Conservation (phyloP, 1,140 invertebrate species). For the Ladona fulva region DNA sequence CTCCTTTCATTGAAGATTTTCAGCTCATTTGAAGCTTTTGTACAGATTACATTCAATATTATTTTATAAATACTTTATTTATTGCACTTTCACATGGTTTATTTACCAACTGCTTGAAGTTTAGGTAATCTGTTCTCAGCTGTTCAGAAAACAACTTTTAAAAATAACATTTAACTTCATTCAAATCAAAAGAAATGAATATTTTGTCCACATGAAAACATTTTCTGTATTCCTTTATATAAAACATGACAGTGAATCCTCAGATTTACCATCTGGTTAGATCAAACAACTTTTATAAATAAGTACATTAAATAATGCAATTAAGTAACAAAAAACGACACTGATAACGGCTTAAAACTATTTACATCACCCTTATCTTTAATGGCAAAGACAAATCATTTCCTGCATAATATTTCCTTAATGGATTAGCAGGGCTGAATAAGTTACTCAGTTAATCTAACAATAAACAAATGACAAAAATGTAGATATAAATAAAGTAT, state of each 20-base stretch:
- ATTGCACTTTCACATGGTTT: background rate
- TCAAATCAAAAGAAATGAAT: background rate
- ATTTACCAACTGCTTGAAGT: background rate
- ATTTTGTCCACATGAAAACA: background rate
- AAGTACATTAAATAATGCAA: constrained; percentile 7
- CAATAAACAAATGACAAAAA: background rate
- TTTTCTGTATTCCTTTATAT: background rate
- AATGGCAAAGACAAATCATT: background rate
- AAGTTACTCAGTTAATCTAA: background rate
- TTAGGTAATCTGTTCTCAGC: background rate
- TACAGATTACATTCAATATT: background rate
- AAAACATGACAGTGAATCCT: background rate
- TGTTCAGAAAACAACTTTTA: background rate
- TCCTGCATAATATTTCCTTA: background rate
- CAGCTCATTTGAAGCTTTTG: background rate
- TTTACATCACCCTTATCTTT: background rate
- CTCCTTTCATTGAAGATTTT: too few species aligned
- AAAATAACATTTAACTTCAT: background rate
- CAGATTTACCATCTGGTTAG: background rate
- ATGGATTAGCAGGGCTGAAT: background rate
- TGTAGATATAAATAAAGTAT: background rate
- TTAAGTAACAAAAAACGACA: constrained; percentile 9
- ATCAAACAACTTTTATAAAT: background rate
- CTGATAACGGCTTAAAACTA: constrained; percentile 1
- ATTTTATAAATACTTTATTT: background rate